These are phyloP conservation scores for Hedychridium roseum DNA, from an alignment of 2,888 invertebrate species.

Conservation along the genomic window DNA sequence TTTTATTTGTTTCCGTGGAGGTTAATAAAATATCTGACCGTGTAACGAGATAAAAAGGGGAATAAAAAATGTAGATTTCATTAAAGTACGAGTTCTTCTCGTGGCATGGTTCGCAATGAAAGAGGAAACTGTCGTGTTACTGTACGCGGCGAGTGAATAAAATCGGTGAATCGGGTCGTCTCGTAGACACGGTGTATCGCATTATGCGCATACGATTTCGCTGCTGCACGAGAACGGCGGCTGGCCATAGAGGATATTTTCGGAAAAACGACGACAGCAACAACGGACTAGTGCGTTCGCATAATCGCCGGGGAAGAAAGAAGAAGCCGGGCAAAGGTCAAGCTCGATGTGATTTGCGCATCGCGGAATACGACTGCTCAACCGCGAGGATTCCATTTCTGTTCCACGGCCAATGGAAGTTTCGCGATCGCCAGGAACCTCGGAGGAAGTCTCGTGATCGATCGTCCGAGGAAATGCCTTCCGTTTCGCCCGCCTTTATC, in stretches of 20 bases:
- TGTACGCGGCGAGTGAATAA: not conserved
- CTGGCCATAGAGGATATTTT: conserved; percentile 15
- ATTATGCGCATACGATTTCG: conserved; percentile 16
- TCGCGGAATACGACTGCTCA: conserved; percentile 10
- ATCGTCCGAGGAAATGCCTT: conserved; percentile 1
- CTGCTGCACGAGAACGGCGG: not conserved
- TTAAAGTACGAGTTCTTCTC: too few species aligned
- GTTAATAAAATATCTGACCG: too few species aligned
- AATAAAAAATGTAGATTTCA: too few species aligned
- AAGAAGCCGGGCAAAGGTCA: not conserved
- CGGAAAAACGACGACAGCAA: conserved; percentile 2
- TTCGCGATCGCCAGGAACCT: conserved; percentile 12
- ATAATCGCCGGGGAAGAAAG: not conserved
- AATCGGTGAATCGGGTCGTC: not conserved
- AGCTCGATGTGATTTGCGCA: conserved; percentile 8
- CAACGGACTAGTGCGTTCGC: not conserved
- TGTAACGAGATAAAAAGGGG: too few species aligned
- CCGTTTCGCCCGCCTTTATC: not conserved
- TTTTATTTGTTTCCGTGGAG: too few species aligned
- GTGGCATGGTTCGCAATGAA: too few species aligned
- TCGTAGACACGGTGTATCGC: conserved; percentile 5
- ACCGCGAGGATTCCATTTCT: conserved; percentile 12
- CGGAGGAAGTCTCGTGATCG: conserved; percentile 6
- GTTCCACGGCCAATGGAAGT: conserved; percentile 10
- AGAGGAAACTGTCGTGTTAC: conserved; percentile 1